These are phyloP conservation scores for Macroramphosus scolopax DNA, from an alignment of 2,797 vertebrate species.

Conservation along the genomic window DNA sequence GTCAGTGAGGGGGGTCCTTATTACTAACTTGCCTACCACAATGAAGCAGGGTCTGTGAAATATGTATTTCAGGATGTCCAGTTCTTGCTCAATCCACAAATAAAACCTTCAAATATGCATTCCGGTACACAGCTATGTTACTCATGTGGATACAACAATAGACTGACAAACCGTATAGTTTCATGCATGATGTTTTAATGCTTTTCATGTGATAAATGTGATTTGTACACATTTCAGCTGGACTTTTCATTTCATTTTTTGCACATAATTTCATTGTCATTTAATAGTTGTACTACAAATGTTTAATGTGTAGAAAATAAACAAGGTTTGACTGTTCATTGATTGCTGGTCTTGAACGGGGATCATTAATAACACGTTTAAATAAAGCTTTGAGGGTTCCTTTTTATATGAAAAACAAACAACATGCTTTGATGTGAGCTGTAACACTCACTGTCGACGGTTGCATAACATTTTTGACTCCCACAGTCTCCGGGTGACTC, in stretches of 20 bases:
- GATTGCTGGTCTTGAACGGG: conserved; percentile 48
- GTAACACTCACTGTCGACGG: too few species aligned
- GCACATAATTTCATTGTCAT: conserved; percentile 36
- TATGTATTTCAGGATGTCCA: conserved; percentile 4
- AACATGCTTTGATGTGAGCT: conserved; percentile 3
- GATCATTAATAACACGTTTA: conserved; percentile 56
- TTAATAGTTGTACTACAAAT: conserved; percentile 45
- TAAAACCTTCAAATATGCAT: neutral
- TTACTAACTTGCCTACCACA: too few species aligned
- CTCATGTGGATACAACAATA: too few species aligned
- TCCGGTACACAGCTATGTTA: neutral
- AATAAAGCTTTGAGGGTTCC: conserved; percentile 19
- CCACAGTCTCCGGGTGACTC: too few species aligned
- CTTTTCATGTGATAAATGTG: conserved; percentile 1
- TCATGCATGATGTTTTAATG: conserved; percentile 3
- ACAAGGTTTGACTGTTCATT: conserved; percentile 50
- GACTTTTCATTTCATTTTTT: conserved; percentile 22
- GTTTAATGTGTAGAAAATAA: conserved; percentile 43
- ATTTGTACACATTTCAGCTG: conserved; percentile 20
- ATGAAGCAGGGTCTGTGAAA: conserved; percentile 35
- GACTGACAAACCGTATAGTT: neutral
- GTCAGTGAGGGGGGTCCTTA: too few species aligned
- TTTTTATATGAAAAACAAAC: neutral
- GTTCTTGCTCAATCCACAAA: neutral
- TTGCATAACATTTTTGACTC: too few species aligned